Evolutionary conservation across 2,797 vertebrate species (phyloP).

Genomic region (Odontamblyopus rebecca): DNA sequence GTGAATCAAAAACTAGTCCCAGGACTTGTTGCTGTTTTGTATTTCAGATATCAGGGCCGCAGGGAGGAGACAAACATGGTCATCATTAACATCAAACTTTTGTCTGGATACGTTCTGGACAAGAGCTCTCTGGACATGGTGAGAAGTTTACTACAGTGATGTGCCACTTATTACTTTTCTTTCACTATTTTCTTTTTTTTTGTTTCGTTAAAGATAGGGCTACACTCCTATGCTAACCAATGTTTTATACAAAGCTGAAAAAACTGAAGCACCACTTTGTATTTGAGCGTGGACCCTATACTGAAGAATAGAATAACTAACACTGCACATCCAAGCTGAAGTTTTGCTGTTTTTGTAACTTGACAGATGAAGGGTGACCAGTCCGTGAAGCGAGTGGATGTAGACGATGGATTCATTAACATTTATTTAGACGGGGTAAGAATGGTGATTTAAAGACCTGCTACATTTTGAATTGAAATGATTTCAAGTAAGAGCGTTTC

Average conservation of each 20-base stretch:
- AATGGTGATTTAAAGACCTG: neutral
- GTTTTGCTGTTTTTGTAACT: too few species aligned
- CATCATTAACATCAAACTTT: constrained; percentile 74
- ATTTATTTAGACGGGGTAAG: constrained; percentile 77
- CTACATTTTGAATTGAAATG: too few species aligned
- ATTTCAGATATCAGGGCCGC: constrained; percentile 64
- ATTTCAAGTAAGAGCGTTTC: too few species aligned
- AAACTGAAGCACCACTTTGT: too few species aligned
- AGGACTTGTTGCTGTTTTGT: constrained; percentile 4
- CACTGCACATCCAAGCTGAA: too few species aligned
- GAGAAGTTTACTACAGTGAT: constrained; percentile 22
- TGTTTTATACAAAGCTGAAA: too few species aligned
- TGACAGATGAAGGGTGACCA: constrained; percentile 48
- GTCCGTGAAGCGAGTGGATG: constrained; percentile 71
- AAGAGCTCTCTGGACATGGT: constrained; percentile 57
- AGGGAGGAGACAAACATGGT: constrained; percentile 79
- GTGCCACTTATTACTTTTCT: neutral
- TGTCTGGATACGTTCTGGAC: constrained; percentile 71
- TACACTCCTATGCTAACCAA: too few species aligned
- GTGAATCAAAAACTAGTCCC: neutral
- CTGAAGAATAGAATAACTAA: too few species aligned
- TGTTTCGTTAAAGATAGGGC: too few species aligned
- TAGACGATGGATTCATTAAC: constrained; percentile 64
- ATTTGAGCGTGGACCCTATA: too few species aligned
- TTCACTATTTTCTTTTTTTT: too few species aligned